Percentiles rank a stretch among this genome's conserved stretches.
Evolutionary conservation across 2,797 vertebrate species (phyloP).

Genomic region (Gymnothorax javanicus): DNA sequence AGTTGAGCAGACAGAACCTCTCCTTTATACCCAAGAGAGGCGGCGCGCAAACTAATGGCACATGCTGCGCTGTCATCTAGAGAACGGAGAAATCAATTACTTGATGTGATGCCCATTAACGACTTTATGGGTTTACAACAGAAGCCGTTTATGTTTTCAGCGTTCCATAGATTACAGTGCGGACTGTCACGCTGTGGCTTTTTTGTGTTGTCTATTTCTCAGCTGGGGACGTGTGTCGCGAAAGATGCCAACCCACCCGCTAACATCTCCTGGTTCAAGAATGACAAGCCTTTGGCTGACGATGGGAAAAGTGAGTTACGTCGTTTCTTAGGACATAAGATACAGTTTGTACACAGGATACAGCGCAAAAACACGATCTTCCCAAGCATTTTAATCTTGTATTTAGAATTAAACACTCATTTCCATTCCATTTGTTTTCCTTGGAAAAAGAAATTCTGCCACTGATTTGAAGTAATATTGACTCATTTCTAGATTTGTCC

Average conservation of each 20-base stretch:
- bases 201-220: constrained; percentile 40
- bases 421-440: too few species aligned
- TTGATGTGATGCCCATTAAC: neutral
- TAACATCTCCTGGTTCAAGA: constrained; percentile 81
- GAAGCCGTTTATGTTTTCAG: neutral
- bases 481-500: too few species aligned
- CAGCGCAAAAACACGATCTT: too few species aligned
- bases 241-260: constrained; percentile 82
- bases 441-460: too few species aligned
- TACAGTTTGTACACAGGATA: too few species aligned
- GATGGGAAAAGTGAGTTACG: constrained; percentile 76
- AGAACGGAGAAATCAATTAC: neutral
- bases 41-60: neutral
- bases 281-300: constrained; percentile 66
- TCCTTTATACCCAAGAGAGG: neutral
- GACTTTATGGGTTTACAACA: neutral
- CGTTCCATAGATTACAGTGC: neutral
- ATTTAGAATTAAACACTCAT: too few species aligned
- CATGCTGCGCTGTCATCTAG: neutral
- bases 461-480: too few species aligned
- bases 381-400: too few species aligned
- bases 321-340: neutral
- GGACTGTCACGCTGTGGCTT: constrained; percentile 41
- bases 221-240: constrained; percentile 86
- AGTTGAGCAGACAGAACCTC: neutral